Conservation (phyloP, 2,113 vertebrate species). For the Peromyscus maniculatus region DNA sequence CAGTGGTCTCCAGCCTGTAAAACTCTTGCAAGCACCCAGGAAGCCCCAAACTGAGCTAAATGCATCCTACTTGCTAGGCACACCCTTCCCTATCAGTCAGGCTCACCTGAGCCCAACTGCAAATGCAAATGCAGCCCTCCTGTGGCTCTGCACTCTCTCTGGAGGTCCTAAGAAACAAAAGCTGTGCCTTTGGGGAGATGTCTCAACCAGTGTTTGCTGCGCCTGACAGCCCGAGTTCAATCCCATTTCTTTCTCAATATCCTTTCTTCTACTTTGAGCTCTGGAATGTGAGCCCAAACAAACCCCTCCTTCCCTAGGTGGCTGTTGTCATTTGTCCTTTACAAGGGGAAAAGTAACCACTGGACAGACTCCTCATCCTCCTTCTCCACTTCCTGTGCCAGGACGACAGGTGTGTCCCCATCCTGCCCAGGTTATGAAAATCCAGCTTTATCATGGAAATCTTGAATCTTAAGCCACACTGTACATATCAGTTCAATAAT, state of each 20-base stretch:
- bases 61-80: fast-evolving
- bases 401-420: background rate
- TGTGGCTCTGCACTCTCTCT: too few species aligned
- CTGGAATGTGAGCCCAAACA: background rate
- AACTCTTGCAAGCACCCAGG: background rate
- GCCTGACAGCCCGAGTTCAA: background rate
- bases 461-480: background rate
- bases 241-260: background rate
- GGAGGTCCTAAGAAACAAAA: background rate
- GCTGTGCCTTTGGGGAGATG: background rate
- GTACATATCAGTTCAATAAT: background rate
- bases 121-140: background rate
- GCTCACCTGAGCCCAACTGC: background rate
- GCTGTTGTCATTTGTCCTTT: background rate
- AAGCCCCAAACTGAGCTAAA: background rate
- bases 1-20: background rate
- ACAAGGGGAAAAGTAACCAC: background rate
- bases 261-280: background rate
- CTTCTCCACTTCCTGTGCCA: background rate
- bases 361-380: background rate
- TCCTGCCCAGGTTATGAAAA: background rate
- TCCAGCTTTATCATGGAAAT: background rate
- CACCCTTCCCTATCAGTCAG: background rate
- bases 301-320: too few species aligned
- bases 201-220: background rate